These are phyloP conservation scores for Lithosia quadra DNA, from an alignment of 2,888 invertebrate species.

Conservation along the genomic window DNA sequence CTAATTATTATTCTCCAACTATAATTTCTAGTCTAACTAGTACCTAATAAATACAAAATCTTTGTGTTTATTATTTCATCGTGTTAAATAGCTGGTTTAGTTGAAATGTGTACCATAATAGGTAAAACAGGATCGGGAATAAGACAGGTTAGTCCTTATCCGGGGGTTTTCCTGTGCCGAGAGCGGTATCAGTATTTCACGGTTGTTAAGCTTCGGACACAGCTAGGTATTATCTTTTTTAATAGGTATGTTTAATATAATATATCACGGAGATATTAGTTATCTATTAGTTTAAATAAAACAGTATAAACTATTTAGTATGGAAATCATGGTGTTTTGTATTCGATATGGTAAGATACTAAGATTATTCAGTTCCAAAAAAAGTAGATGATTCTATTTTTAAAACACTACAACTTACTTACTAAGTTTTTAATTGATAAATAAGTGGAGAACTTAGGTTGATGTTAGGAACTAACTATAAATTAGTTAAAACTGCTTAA, in stretches of 20 bases:
- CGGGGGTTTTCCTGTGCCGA: not conserved
- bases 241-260: not conserved
- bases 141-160: not conserved
- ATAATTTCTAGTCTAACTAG: not conserved
- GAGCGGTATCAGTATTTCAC: not conserved
- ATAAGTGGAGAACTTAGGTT: too few relatives aligned
- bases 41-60: too few relatives aligned
- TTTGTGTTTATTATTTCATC: too few relatives aligned
- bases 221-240: not conserved
- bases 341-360: not conserved
- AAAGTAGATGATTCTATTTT: not conserved
- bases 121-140: not conserved
- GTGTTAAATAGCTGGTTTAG: too few relatives aligned
- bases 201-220: not conserved
- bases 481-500: too few relatives aligned
- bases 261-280: not conserved
- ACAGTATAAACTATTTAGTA: not conserved
- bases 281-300: not conserved
- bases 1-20: too few relatives aligned
- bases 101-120: not conserved
- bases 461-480: too few relatives aligned
- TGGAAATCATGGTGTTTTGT: not conserved
- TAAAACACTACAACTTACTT: too few relatives aligned
- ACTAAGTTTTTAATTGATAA: too few relatives aligned
- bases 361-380: not conserved